A percentile compares a stretch with the other conserved stretches of the same genome.
These are phyloP conservation scores for Cryptophagus acutangulus DNA, from an alignment of 2,888 invertebrate species.

Conservation along the genomic window DNA sequence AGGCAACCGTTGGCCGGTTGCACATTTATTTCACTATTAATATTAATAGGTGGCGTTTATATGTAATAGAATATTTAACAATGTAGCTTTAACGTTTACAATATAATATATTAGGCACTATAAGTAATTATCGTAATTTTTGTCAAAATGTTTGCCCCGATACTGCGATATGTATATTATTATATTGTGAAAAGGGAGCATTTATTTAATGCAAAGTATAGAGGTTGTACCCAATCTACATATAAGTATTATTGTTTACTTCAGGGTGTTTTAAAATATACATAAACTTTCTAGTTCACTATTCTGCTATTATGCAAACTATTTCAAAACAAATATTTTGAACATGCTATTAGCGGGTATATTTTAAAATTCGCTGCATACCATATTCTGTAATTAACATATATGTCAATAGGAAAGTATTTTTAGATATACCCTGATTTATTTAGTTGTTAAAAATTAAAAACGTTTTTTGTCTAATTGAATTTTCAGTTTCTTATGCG, in stretches of 20 bases:
- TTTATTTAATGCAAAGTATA: conserved; percentile 91
- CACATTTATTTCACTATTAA: conserved; percentile 20
- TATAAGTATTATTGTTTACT: conserved; percentile 37
- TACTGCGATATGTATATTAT: conserved; percentile 33
- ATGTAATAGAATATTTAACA: conserved; percentile 28
- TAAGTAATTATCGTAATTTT: conserved; percentile 26
- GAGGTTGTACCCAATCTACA: conserved; percentile 68
- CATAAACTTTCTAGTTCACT: background rate
- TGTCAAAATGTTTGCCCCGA: conserved; percentile 26
- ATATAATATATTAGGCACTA: conserved; percentile 39
- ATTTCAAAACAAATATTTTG: too few relatives aligned
- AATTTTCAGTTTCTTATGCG: conserved; percentile 14
- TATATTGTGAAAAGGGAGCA: conserved; percentile 70
- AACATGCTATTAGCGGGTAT: too few relatives aligned
- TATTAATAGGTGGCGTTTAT: conserved; percentile 29
- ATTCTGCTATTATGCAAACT: background rate
- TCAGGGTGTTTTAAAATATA: conserved; percentile 27
- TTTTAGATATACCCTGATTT: conserved; percentile 17
- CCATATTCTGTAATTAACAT: conserved; percentile 45
- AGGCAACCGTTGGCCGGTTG: too few relatives aligned
- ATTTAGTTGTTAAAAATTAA: background rate
- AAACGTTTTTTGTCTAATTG: conserved; percentile 14
- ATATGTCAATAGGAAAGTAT: conserved; percentile 46
- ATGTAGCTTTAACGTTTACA: conserved; percentile 34
- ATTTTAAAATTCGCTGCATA: too few relatives aligned